phyloP scores from a whole-genome alignment of 1,140 invertebrate species.

The Pentalonia nigronervosa region DNA sequence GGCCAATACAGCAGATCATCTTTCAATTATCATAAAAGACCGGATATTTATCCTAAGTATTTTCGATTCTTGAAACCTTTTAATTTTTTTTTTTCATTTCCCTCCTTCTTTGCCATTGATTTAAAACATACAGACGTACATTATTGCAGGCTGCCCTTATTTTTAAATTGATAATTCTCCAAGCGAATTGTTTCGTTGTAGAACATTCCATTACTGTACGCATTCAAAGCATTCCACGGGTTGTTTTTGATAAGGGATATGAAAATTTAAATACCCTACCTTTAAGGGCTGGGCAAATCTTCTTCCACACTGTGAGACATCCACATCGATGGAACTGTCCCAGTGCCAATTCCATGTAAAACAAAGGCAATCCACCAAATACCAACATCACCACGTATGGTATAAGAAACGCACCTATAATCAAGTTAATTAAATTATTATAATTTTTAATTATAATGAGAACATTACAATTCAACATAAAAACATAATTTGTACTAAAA shows the following conservation, averaged over 20 bases:
- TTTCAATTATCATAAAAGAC: slow-evolving; percentile 41
- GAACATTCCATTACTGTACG: neutral
- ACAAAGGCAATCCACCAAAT: slow-evolving; percentile 90
- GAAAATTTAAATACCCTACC: slow-evolving; percentile 70
- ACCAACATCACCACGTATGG: slow-evolving; percentile 91
- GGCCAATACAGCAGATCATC: neutral
- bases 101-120: neutral
- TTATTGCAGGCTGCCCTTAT: neutral
- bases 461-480: neutral
- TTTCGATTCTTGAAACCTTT: slow-evolving; percentile 4
- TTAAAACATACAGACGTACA: slow-evolving; percentile 2
- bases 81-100: neutral
- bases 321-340: slow-evolving; percentile 93
- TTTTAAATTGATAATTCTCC: neutral
- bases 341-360: slow-evolving; percentile 92
- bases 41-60: slow-evolving; percentile 7
- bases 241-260: neutral
- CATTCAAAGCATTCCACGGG: slow-evolving; percentile 42
- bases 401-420: slow-evolving; percentile 89
- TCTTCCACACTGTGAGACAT: slow-evolving; percentile 91
- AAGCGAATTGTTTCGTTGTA: slow-evolving; percentile 25
- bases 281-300: slow-evolving; percentile 95
- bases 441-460: neutral
- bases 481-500: neutral
- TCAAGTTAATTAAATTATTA: neutral